Conservation (phyloP, 23 tunicate species). For the Trididemnum nubilum region DNA sequence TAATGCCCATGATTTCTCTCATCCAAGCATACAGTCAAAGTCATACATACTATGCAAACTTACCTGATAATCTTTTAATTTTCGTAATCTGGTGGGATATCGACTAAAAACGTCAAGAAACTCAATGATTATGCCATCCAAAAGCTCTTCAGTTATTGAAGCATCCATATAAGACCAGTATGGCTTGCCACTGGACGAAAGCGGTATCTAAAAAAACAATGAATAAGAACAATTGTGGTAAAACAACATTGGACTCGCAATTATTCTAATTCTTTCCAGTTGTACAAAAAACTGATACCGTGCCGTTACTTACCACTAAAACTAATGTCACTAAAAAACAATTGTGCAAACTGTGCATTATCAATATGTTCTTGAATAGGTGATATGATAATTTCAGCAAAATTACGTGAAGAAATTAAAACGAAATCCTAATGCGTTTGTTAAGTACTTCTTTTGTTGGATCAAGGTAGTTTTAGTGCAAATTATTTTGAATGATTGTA, state of each 20-base stretch:
- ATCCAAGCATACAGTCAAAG: too few relatives aligned
- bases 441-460: neutral
- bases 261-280: too few relatives aligned
- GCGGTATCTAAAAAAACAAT: conserved; percentile 83
- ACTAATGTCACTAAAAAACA: neutral
- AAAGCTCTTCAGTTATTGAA: conserved; percentile 69
- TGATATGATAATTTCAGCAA: too few relatives aligned
- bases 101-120: conserved; percentile 75
- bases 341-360: neutral
- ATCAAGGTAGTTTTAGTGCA: too few relatives aligned
- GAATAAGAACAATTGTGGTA: too few relatives aligned
- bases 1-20: too few relatives aligned
- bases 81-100: conserved; percentile 78
- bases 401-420: too few relatives aligned
- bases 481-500: too few relatives aligned
- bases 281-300: too few relatives aligned
- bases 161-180: conserved; percentile 94
- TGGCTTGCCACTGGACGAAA: conserved; percentile 76
- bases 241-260: too few relatives aligned
- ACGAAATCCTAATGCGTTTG: neutral
- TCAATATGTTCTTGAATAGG: neutral
- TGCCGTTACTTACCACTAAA: too few relatives aligned
- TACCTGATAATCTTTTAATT: conserved; percentile 78
- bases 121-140: conserved; percentile 67
- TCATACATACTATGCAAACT: too few relatives aligned